These are phyloP conservation scores for Sylvilagus floridanus DNA, from an alignment of 2,797 vertebrate genomes.

Conservation along the genomic window DNA sequence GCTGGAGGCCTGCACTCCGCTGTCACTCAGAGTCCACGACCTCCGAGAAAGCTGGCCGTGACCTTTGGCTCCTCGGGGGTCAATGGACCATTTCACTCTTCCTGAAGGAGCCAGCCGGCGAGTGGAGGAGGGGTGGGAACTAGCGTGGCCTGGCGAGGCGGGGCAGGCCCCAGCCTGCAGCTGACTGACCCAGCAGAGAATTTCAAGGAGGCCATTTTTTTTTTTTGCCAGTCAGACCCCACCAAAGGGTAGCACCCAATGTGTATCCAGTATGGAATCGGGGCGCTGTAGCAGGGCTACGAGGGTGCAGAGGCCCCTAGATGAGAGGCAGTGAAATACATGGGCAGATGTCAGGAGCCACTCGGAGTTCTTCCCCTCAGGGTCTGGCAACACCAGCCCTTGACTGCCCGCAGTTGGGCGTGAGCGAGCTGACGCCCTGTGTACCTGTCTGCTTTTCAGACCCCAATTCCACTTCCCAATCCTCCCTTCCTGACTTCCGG, in stretches of 20 bases:
- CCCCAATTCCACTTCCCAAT: background rate
- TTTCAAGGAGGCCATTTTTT: background rate
- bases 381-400: slow-evolving; percentile 65
- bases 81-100: slow-evolving; percentile 75
- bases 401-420: slow-evolving; percentile 30
- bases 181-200: background rate
- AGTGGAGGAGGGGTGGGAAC: slow-evolving; percentile 79
- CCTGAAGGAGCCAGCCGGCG: slow-evolving; percentile 59
- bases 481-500: background rate
- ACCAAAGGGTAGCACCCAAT: background rate
- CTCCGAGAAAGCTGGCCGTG: slow-evolving; percentile 64
- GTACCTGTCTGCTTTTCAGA: background rate
- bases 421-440: background rate
- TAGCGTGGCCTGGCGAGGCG: background rate
- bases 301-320: background rate
- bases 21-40: slow-evolving; percentile 63
- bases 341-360: slow-evolving; percentile 6
- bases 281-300: background rate
- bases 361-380: slow-evolving; percentile 2
- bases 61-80: slow-evolving; percentile 72
- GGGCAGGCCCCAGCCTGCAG: slow-evolving; percentile 11
- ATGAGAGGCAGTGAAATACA: slow-evolving; percentile 3
- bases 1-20: background rate
- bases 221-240: background rate
- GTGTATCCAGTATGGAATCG: background rate